Percentiles rank a stretch among this genome's conserved stretches.
Conservation (phyloP, 23 tunicate species). For the Ciona savignyi region DNA sequence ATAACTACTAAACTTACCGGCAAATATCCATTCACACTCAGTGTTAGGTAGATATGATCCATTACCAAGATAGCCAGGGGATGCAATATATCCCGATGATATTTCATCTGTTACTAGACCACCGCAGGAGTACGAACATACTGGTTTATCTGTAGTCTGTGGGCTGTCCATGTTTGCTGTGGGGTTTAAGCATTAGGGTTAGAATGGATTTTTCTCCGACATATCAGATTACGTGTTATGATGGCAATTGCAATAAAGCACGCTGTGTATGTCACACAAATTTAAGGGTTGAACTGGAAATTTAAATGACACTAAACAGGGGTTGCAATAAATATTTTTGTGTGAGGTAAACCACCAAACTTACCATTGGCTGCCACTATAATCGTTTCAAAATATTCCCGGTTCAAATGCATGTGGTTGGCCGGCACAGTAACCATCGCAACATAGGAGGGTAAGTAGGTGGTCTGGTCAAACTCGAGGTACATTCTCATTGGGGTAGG, state of each 20-base stretch:
- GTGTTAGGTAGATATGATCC: neutral
- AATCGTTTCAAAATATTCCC: neutral
- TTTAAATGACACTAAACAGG: too few relatives aligned
- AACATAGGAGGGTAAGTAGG: neutral
- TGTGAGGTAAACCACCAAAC: too few relatives aligned
- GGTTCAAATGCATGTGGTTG: neutral
- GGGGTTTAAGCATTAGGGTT: too few relatives aligned
- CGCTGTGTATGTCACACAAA: too few relatives aligned
- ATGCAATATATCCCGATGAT: conserved; percentile 9
- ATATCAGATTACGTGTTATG: too few relatives aligned
- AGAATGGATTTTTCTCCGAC: too few relatives aligned
- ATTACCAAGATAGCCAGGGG: conserved; percentile 33
- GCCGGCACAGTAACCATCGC: neutral
- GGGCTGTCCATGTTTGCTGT: neutral
- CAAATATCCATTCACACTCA: neutral
- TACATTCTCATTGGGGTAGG: neutral
- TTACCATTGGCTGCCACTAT: neutral
- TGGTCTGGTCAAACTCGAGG: neutral
- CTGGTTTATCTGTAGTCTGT: conserved; percentile 17
- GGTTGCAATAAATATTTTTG: too few relatives aligned
- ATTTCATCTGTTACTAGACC: conserved; percentile 8
- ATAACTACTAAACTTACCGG: neutral
- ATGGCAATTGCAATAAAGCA: too few relatives aligned
- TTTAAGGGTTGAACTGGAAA: too few relatives aligned
- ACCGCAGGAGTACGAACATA: conserved; percentile 36